A percentile compares a stretch with the other conserved stretches of the same genome.
Evolutionary conservation across 92 coral and sea anemone species (phyloP).

Genomic region (Paramuricea clavata): DNA sequence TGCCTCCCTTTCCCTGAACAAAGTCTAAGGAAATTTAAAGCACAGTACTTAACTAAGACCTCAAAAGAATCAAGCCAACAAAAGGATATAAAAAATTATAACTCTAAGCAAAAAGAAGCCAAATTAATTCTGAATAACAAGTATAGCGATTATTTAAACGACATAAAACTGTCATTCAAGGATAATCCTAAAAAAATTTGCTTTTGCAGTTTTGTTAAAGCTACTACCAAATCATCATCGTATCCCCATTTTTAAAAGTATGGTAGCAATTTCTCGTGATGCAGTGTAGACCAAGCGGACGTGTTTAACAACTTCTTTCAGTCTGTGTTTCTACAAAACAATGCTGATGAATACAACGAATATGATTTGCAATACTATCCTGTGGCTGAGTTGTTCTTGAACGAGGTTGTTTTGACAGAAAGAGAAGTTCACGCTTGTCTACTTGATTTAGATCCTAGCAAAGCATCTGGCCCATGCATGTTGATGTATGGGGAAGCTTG

Average conservation of each 20-base stretch:
- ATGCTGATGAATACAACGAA: background rate
- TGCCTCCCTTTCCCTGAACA: too few species aligned
- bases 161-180: conserved; percentile 31
- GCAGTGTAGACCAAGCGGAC: conserved; percentile 4
- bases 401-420: conserved; percentile 17
- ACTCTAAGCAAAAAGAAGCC: conserved; percentile 22
- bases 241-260: background rate
- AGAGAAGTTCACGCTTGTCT: conserved; percentile 12
- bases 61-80: conserved; percentile 27
- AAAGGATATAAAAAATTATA: conserved; percentile 21
- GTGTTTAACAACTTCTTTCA: conserved; percentile 13
- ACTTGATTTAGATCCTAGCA: background rate
- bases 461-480: conserved; percentile 7
- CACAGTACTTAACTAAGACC: background rate
- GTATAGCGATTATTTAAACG: conserved; percentile 31
- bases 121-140: conserved; percentile 22
- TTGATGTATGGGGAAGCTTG: too few species aligned
- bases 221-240: conserved; percentile 7
- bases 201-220: conserved; percentile 1
- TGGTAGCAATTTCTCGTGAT: background rate
- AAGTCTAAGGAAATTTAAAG: too few species aligned
- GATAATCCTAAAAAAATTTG: conserved; percentile 3
- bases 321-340: conserved; percentile 20
- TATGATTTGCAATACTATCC: background rate
- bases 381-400: background rate